Evolutionary conservation across 2,888 invertebrate genomes (phyloP).

Genomic region (Athripsodes cinereus): DNA sequence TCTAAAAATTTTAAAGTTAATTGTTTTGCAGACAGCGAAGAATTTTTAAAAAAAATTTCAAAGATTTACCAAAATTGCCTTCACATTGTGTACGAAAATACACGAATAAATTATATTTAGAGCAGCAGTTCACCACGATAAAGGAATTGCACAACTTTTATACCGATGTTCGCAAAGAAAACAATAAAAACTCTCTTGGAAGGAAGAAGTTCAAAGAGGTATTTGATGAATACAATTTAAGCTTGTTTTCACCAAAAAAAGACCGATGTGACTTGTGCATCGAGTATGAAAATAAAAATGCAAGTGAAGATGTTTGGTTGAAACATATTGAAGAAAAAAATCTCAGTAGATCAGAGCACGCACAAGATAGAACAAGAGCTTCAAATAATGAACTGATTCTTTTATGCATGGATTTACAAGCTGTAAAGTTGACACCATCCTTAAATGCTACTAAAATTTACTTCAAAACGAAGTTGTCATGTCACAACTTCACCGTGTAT

Average conservation of each 20-base stretch:
- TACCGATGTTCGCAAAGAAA: no score
- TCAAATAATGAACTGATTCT: neutral
- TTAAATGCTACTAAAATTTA: neutral
- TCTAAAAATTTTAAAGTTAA: no score
- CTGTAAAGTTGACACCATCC: neutral
- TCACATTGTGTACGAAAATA: no score
- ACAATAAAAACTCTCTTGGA: no score
- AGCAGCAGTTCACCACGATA: no score
- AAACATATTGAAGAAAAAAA: neutral
- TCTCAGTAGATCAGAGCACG: neutral
- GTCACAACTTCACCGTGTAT: neutral
- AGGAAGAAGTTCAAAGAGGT: neutral
- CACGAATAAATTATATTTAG: no score
- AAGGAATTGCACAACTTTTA: no score
- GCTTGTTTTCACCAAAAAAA: neutral
- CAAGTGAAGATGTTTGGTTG: neutral
- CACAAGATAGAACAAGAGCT: neutral
- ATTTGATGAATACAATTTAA: neutral
- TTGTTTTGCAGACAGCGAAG: no score
- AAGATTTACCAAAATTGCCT: no score
- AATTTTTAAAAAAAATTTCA: no score
- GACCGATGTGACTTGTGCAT: neutral
- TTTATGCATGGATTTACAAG: neutral
- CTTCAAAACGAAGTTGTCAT: neutral
- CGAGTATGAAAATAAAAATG: neutral